These are phyloP conservation scores for Chalcis sispes DNA, from an alignment of 2,888 invertebrate genomes.

Conservation along the genomic window DNA sequence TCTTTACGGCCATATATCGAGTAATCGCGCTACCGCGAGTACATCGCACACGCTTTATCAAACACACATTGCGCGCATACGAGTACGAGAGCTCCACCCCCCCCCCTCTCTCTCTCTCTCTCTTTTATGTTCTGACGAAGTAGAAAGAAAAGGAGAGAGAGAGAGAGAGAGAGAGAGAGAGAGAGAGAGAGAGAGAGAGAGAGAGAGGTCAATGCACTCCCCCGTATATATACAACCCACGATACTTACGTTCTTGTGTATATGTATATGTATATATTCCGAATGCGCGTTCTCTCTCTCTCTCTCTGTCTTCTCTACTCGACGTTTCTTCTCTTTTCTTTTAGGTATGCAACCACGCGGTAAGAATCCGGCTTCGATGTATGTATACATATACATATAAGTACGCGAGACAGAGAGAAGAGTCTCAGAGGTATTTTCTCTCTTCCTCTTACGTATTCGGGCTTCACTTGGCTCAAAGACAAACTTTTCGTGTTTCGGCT, in stretches of 20 bases:
- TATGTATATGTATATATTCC: background rate
- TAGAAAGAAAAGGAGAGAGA: too few relatives aligned
- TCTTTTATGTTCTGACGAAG: background rate
- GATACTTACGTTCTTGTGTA: background rate
- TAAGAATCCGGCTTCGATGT: conserved; percentile 37
- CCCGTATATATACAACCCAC: conserved; percentile 41
- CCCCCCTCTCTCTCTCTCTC: conserved; percentile 27
- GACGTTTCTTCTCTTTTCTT: conserved; percentile 27
- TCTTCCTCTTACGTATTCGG: background rate
- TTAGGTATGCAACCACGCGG: conserved; percentile 49
- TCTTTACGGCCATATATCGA: too few relatives aligned
- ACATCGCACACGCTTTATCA: too few relatives aligned
- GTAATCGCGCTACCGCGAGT: too few relatives aligned
- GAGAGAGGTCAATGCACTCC: conserved; percentile 70
- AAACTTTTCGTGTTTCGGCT: conserved; percentile 28
- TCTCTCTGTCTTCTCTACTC: conserved; percentile 7
- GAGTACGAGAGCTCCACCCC: too few relatives aligned
- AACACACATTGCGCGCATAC: too few relatives aligned
- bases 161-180: too few relatives aligned
- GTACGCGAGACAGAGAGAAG: background rate
- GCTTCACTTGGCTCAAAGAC: conserved; percentile 24
- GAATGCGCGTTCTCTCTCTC: conserved; percentile 18
- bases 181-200: too few relatives aligned
- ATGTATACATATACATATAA: background rate
- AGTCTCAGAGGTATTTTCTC: background rate